Evolutionary conservation across 1,140 invertebrate genomes (phyloP).

Genomic region (Neodiprion virginianus): DNA sequence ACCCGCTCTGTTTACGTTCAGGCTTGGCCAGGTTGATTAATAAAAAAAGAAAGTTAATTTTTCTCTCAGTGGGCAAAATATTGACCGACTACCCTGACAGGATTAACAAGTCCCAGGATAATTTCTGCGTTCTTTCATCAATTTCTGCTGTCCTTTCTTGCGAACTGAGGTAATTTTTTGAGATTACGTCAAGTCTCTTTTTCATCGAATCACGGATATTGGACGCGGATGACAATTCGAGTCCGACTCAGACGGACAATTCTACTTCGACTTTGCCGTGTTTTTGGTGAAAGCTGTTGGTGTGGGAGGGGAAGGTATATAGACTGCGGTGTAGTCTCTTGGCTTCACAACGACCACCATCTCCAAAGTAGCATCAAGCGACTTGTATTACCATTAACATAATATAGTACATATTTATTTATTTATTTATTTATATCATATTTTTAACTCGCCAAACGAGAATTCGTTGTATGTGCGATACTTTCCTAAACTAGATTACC

Average conservation of each 20-base stretch:
- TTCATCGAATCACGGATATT: no score
- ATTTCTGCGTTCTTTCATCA: no score
- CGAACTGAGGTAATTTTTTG: no score
- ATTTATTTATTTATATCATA: conserved; percentile 11
- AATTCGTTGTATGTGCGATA: no score
- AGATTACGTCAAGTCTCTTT: no score
- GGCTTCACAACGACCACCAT: conserved; percentile 55
- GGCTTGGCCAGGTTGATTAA: not conserved
- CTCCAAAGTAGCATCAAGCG: conserved; percentile 19
- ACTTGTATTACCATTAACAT: not conserved
- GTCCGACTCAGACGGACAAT: not conserved
- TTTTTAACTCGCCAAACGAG: no score
- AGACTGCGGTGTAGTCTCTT: conserved; percentile 52
- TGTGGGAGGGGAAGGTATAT: conserved; percentile 56
- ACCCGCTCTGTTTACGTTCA: not conserved
- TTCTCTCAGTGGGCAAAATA: not conserved
- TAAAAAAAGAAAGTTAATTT: conserved; percentile 6
- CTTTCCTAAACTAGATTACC: no score
- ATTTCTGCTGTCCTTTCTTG: no score
- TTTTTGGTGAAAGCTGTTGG: conserved; percentile 2
- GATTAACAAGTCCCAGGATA: no score
- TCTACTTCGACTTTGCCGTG: not conserved
- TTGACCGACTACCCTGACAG: not conserved
- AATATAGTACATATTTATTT: conserved; percentile 11
- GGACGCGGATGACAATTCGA: not conserved